These are phyloP conservation scores for Mesoclemmys tuberculata DNA, from an alignment of 2,113 vertebrate species.

Conservation along the genomic window DNA sequence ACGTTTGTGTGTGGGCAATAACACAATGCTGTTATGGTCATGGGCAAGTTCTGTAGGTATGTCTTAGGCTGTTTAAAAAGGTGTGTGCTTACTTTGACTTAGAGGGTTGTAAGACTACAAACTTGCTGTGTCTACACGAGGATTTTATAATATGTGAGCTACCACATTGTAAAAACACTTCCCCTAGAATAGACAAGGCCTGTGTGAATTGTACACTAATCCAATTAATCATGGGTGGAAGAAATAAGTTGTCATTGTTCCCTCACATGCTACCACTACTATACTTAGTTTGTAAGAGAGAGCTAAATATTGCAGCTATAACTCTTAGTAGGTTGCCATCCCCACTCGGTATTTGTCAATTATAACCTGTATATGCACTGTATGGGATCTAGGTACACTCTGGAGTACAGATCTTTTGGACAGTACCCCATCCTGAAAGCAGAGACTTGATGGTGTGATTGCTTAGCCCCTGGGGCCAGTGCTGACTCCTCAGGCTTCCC, in stretches of 20 bases:
- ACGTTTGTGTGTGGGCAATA: not conserved
- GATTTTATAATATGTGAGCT: not conserved
- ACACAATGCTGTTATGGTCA: not conserved
- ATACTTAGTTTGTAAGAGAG: not conserved
- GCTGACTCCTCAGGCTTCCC: no score
- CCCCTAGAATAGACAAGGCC: not conserved
- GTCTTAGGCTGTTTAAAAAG: not conserved
- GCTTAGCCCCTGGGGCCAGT: no score
- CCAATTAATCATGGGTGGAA: not conserved
- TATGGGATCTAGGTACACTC: not conserved
- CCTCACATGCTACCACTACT: not conserved
- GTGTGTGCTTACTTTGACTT: not conserved
- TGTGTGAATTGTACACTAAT: not conserved
- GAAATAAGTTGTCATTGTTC: not conserved
- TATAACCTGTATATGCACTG: rapidly evolving
- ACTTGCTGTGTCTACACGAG: not conserved
- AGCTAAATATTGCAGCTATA: not conserved
- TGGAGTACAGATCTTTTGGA: no score
- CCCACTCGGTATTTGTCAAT: not conserved
- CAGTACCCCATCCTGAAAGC: no score
- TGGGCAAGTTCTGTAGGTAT: not conserved
- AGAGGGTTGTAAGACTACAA: not conserved
- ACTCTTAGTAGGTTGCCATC: not conserved
- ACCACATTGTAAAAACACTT: not conserved
- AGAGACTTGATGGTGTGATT: no score